A percentile compares a stretch with the other conserved stretches of the same genome.
Conservation (phyloP, 2,888 invertebrate species). For the Euplexia lucipara region DNA sequence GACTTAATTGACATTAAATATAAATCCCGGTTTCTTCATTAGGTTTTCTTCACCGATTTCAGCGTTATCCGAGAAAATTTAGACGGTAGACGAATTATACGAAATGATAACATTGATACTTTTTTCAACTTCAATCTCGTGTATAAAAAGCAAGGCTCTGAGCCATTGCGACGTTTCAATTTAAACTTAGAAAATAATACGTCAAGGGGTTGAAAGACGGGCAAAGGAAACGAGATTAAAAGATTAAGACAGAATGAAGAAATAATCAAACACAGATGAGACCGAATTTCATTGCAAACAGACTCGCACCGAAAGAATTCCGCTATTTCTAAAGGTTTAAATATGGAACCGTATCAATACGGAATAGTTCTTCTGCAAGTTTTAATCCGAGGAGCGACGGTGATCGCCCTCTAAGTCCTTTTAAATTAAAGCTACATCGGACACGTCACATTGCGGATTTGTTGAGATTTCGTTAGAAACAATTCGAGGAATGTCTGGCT, state of each 20-base stretch:
- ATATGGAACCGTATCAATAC: conserved; percentile 52
- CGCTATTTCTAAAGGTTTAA: conserved; percentile 38
- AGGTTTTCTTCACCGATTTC: no score
- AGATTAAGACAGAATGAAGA: conserved; percentile 32
- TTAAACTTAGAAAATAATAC: conserved; percentile 38
- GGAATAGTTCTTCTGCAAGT: conserved; percentile 57
- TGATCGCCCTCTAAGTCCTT: conserved; percentile 68
- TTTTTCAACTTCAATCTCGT: no score
- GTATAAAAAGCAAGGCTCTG: no score
- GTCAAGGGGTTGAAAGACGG: conserved; percentile 17
- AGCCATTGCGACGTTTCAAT: conserved; percentile 14
- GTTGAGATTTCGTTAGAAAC: conserved; percentile 54
- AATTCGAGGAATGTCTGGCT: conserved; percentile 34
- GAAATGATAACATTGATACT: no score
- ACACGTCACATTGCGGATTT: conserved; percentile 60
- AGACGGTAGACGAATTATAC: no score
- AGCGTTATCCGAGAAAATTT: no score
- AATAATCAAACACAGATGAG: conserved; percentile 43
- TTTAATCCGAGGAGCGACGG: conserved; percentile 63
- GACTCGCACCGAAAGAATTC: conserved; percentile 26
- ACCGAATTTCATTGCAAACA: conserved; percentile 22
- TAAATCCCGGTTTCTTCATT: no score
- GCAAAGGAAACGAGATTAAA: conserved; percentile 32
- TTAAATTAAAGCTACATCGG: conserved; percentile 71
- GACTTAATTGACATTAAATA: no score